Conservation (phyloP, 1,140 invertebrate species). For the Mycetomoellerius zeteki region DNA sequence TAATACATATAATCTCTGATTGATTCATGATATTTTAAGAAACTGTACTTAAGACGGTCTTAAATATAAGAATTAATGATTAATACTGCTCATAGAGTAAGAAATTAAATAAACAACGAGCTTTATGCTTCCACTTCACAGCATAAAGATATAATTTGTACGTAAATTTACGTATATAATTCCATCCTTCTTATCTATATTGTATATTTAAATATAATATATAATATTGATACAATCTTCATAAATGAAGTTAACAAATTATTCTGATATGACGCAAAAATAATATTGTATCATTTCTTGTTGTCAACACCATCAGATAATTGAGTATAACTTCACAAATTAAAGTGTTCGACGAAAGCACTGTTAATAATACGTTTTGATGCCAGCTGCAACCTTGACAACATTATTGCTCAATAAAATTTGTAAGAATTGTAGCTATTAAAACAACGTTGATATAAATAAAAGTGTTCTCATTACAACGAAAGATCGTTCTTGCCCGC, state of each 20-base stretch:
- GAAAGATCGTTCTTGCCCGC: background rate
- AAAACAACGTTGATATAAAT: background rate
- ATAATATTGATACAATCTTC: background rate
- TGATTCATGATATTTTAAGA: too few relatives aligned
- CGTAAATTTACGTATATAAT: background rate
- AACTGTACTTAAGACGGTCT: too few relatives aligned
- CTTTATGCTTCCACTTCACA: background rate
- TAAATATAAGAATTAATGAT: too few relatives aligned
- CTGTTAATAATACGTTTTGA: conserved; percentile 14
- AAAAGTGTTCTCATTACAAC: conserved; percentile 1
- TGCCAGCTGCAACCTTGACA: background rate
- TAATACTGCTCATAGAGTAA: background rate
- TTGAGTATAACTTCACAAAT: background rate
- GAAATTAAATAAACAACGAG: too few relatives aligned
- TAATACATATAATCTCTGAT: too few relatives aligned
- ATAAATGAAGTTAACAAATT: background rate
- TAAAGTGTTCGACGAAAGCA: background rate
- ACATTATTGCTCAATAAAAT: background rate
- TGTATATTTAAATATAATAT: background rate
- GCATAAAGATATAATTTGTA: background rate
- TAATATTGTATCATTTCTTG: background rate
- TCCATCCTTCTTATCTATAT: background rate
- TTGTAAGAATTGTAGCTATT: background rate
- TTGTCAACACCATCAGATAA: background rate
- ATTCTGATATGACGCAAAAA: background rate